Evolutionary conservation across 2,113 vertebrate species (phyloP).

Genomic region (Ovis aries): ARS-UI_Ramb_v3.0 NC_056054.1:158063001-158063500

Average conservation of each 20-base stretch:
- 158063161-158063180: neutral
- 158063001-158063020: neutral
- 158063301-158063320: neutral
- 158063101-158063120: neutral
- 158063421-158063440: neutral
- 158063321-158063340: neutral
- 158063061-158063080: neutral
- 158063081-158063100: neutral
- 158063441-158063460: neutral
- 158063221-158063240: neutral
- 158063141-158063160: neutral
- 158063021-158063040: neutral
- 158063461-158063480: neutral
- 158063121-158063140: neutral
- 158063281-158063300: neutral
- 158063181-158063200: neutral
- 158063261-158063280: neutral
- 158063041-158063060: neutral
- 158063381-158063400: accelerated
- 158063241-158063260: neutral
- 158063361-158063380: neutral
- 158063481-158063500: neutral
- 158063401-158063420: neutral
- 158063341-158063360: neutral
- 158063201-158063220: neutral